These are phyloP conservation scores for Ceramica pisi DNA, from an alignment of 2,888 invertebrate genomes.

Conservation along the genomic window DNA sequence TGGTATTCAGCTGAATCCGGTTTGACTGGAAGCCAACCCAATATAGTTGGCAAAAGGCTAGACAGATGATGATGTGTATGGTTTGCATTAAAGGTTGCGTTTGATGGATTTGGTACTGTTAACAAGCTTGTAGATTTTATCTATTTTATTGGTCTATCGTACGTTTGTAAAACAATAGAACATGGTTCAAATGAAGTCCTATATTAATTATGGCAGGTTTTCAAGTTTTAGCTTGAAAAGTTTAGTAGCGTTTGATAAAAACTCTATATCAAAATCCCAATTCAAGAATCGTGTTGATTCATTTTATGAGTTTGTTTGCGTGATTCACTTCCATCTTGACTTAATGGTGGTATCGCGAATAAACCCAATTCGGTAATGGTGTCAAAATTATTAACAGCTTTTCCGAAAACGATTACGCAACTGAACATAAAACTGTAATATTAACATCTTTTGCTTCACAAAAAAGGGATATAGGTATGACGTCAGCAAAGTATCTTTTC, in stretches of 20 bases:
- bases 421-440: background rate
- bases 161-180: background rate
- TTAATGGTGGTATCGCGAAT: conserved; percentile 20
- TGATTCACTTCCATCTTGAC: conserved; percentile 10
- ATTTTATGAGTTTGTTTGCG: conserved; percentile 1
- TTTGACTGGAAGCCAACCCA: no score
- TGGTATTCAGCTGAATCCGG: no score
- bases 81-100: conserved; percentile 7
- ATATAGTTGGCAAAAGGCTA: no score
- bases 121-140: background rate
- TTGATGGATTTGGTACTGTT: background rate
- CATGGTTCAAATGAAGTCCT: background rate
- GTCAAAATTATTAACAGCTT: conserved; percentile 15
- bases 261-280: no score
- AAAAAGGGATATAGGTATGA: conserved; percentile 11
- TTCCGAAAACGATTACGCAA: conserved; percentile 3
- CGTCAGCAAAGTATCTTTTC: conserved; percentile 35
- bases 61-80: no score
- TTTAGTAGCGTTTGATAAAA: no score
- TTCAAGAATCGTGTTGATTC: background rate
- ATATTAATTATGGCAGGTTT: no score
- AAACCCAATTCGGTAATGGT: conserved; percentile 16
- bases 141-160: background rate
- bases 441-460: background rate
- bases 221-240: no score